Conservation (phyloP, 2,888 invertebrate species). For the Lithophane semibrunnea region DNA sequence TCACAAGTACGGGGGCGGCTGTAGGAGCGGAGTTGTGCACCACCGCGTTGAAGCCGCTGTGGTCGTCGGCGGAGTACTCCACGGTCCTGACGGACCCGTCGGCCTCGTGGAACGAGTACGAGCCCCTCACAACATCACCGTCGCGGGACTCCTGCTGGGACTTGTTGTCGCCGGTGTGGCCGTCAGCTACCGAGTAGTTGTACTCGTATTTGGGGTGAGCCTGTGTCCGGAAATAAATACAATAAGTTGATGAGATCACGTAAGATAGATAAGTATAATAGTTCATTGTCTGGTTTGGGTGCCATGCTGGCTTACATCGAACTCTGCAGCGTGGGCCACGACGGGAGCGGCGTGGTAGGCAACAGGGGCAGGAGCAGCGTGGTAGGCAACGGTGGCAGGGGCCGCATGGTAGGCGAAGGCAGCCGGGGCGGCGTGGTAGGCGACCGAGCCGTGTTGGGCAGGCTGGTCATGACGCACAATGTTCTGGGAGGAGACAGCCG, state of each 20-base stretch:
- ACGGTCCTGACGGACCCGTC: conserved; percentile 88
- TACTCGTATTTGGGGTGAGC: conserved; percentile 83
- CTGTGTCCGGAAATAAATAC: conserved; percentile 61
- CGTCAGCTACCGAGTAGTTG: conserved; percentile 88
- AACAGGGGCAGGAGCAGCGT: conserved; percentile 43
- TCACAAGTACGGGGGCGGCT: conserved; percentile 67
- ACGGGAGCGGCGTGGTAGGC: conserved; percentile 84
- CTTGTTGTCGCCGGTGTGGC: conserved; percentile 77
- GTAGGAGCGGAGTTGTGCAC: conserved; percentile 78
- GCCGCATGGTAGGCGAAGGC: conserved; percentile 21
- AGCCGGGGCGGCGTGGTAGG: conserved; percentile 45
- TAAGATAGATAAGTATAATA: too few relatives aligned
- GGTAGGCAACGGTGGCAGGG: background rate
- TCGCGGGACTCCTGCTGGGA: too few relatives aligned
- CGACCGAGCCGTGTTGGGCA: conserved; percentile 48
- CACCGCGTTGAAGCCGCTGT: conserved; percentile 84
- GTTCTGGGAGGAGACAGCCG: conserved; percentile 79
- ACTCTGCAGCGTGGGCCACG: conserved; percentile 60
- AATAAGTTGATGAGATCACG: background rate
- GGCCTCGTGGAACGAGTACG: conserved; percentile 72
- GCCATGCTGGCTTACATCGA: conserved; percentile 32
- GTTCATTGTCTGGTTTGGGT: background rate
- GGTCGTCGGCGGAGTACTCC: conserved; percentile 86
- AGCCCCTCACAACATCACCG: too few relatives aligned
- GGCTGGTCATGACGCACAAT: conserved; percentile 80